Evolutionary conservation across 2,888 invertebrate genomes (phyloP), one percentile per base, ranked within the genome.

Genomic region (Drosophila kanekoi): DNA sequence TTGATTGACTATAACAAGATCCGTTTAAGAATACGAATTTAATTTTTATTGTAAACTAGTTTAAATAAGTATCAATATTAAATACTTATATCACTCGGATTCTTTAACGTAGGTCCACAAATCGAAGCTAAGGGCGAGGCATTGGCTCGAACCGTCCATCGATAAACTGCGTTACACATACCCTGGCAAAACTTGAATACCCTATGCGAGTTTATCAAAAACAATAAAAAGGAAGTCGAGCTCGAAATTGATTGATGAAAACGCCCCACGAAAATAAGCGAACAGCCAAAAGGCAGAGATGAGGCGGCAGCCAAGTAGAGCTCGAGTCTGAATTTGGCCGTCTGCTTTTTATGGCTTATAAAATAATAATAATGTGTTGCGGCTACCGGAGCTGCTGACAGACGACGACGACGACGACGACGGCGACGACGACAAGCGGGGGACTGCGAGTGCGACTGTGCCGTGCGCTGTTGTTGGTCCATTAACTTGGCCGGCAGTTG

Each of bases 161-260:
- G 28, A 28, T 28, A 28, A 28, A 28, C 8, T 2, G 28, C 3
- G 20, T 37, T 20, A 6, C 20, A 10, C 13, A 33, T 10, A 40
- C 20, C 14, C 16, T 60, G 14, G 16, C 47, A 9, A 10, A 62
- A 6, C 14, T 28, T 41, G 32, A 14, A 43, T 43, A 9, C 48
- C 9, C 43, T 28, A 20, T 18, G 48, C n/a, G n/a, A n/a, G n/a
- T 23, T 48, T 56, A 37, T 16, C 38, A 38, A 32, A 38, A 56
- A 52, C 41, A 23, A 8, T 4, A 40, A 4, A 62, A 60, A 56
- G 66, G 65, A 73, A 72, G 52, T 74, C 59, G 67, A 40, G 72
- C 58, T 71, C 77, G 47, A 72, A 87, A 84, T 82, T 88, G 84
- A 83, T 87, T 87, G 83, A 87, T 87, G 89, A 83, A 88, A 88